Base-by-base conservation (phyloP, 2,113 vertebrate species). In the Archocentrus centrarchus region DNA sequence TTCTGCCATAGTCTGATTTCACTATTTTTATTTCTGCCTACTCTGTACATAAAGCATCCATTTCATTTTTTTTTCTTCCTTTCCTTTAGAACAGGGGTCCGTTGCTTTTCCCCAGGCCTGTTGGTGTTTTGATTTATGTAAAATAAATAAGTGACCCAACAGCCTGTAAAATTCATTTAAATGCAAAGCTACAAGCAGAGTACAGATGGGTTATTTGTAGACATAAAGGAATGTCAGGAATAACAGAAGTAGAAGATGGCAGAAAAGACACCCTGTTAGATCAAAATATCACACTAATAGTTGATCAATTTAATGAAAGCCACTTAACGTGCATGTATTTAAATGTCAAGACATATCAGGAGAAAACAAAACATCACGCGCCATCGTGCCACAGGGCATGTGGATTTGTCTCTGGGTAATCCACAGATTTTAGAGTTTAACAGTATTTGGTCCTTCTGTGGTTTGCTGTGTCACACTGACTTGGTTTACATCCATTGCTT, bases 131-230 rank as follows among this genome's bases (percentile, higher is more conserved):
- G 9, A 41, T 14, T 35, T 55, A 57, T 44, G 20, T 37, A 50
- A 78, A 0, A 27, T 47, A 62, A 62, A n/a, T 4, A 55, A 73
- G 44, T 53, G 66, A 32, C 66, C 11, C 3, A 2, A 55, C 47
- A 55, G 32, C 27, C 68, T 73, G 11, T 73, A 35, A 73, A 73
- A 73, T 73, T 35, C 0, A 73, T 73, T 73, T 73, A 73, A 73
- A 73, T 55, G 68, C 27, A 55, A 73, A 73, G 47, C 68, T 73
- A 55, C 30, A 73, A 73, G 68, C 68, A 73, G 68, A 35, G 35
- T 73, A 6, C 55, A 47, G 68, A 7, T 11, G 1, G 7, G 27
- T 35, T 73, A 55, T 73, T 55, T 55, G 27, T 35, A 73, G 27
- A 55, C 8, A 55, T 30, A 0, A 50, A 73, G 47, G 50, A 73